These are phyloP conservation scores for Pseudolaguvia tuberculata DNA, from an alignment of 2,113 vertebrate species.

Conservation along the genomic window DNA sequence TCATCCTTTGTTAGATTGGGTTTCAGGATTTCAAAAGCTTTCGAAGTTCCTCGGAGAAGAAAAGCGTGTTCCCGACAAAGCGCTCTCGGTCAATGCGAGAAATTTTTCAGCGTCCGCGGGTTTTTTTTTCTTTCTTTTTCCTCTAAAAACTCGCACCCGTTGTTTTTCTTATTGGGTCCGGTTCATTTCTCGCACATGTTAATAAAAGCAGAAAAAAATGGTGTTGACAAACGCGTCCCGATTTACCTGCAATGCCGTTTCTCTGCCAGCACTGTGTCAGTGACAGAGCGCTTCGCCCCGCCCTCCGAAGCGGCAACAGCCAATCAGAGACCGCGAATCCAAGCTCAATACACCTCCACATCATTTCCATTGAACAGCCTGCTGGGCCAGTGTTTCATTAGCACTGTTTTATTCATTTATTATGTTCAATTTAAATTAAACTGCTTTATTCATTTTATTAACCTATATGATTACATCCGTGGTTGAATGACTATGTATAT, in stretches of 20 bases:
- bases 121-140: not conserved
- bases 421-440: not conserved
- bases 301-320: not conserved
- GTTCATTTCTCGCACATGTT: slow-evolving; percentile 17
- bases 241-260: slow-evolving; percentile 67
- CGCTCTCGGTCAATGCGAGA: slow-evolving; percentile 48
- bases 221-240: slow-evolving; percentile 53
- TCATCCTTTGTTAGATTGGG: slow-evolving; percentile 72
- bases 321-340: slow-evolving; percentile 38
- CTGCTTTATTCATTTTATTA: not conserved
- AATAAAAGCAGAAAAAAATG: slow-evolving; percentile 42
- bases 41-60: slow-evolving; percentile 62
- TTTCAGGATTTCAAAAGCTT: slow-evolving; percentile 53
- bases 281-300: slow-evolving; percentile 49
- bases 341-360: slow-evolving; percentile 48
- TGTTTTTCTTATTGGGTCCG: not conserved
- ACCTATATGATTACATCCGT: too few species aligned
- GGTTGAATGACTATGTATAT: too few species aligned
- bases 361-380: slow-evolving; percentile 49
- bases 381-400: not conserved
- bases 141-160: not conserved
- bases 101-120: slow-evolving; percentile 27
- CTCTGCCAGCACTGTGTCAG: slow-evolving; percentile 64
- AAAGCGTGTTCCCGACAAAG: slow-evolving; percentile 60
- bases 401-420: not conserved